Evolutionary conservation across 2,797 vertebrate species (phyloP).

Genomic region (Anguilla obscura): DNA sequence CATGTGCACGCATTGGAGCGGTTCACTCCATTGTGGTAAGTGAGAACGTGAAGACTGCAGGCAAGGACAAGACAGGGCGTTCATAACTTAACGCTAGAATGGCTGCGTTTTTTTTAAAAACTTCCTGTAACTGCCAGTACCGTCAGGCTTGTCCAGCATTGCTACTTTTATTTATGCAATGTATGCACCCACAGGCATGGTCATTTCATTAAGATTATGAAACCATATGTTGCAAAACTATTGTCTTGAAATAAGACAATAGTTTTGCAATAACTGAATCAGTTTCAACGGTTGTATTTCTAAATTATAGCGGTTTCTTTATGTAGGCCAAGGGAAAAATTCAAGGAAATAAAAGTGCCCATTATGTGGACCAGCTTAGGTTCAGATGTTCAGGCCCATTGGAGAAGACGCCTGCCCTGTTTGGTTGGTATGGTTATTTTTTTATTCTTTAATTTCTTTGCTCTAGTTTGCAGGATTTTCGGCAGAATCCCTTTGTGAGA

Average conservation of each 20-base stretch:
- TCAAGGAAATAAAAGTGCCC: not conserved
- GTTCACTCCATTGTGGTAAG: slow-evolving; percentile 94
- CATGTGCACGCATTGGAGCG: slow-evolving; percentile 90
- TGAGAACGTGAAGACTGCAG: slow-evolving; percentile 18
- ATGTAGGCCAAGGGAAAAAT: too few species aligned
- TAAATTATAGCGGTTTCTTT: too few species aligned
- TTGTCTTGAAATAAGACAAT: too few species aligned
- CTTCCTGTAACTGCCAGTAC: too few species aligned
- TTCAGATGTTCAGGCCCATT: not conserved
- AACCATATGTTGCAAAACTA: too few species aligned
- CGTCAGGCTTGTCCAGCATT: not conserved
- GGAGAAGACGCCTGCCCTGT: not conserved
- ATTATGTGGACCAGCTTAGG: not conserved
- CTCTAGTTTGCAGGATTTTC: slow-evolving; percentile 96
- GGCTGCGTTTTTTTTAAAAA: not conserved
- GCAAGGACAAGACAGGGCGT: not conserved
- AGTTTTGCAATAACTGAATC: too few species aligned
- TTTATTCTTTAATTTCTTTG: not conserved
- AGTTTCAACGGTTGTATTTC: too few species aligned
- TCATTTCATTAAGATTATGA: too few species aligned
- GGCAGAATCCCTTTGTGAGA: slow-evolving; percentile 89
- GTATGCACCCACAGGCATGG: not conserved
- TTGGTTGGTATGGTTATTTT: not conserved
- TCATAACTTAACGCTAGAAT: not conserved
- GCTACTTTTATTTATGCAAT: not conserved